Evolutionary conservation across 2,888 invertebrate species (phyloP).

Genomic region (Nysson spinosus): DNA sequence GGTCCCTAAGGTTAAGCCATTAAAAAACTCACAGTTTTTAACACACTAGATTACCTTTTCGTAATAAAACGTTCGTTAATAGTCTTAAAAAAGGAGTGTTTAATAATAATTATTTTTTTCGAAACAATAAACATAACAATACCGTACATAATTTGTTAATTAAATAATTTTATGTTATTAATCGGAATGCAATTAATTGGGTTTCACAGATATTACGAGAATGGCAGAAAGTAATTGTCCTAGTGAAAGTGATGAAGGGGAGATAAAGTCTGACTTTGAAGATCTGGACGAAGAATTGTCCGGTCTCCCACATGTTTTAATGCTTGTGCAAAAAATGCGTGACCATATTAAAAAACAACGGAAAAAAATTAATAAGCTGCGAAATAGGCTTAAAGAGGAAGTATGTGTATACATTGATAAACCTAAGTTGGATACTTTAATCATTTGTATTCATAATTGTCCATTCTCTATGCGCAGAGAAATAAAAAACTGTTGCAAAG

Average conservation of each 20-base stretch:
- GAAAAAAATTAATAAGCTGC: conserved; percentile 80
- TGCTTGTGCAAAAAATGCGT: conserved; percentile 81
- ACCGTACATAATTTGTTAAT: no score
- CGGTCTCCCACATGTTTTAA: conserved; percentile 81
- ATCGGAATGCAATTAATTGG: not conserved
- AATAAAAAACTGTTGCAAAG: conserved; percentile 60
- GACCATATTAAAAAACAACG: conserved; percentile 80
- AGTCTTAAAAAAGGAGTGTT: no score
- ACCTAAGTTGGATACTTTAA: no score
- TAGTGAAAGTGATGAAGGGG: conserved; percentile 62
- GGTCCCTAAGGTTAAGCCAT: no score
- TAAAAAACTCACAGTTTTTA: no score
- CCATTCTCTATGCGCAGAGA: conserved; percentile 42
- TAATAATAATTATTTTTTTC: no score
- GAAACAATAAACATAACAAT: no score
- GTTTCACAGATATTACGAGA: not conserved
- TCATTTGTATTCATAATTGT: no score
- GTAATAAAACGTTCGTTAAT: no score
- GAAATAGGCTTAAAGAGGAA: conserved; percentile 77
- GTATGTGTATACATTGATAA: no score
- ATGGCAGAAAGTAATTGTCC: conserved; percentile 47
- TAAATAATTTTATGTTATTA: not conserved
- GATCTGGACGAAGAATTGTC: conserved; percentile 74
- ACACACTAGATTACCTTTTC: no score
- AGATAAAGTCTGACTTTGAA: conserved; percentile 50